Evolutionary conservation across 2,797 vertebrate species (phyloP).

Genomic region (Coregonus ussuriensis): DNA sequence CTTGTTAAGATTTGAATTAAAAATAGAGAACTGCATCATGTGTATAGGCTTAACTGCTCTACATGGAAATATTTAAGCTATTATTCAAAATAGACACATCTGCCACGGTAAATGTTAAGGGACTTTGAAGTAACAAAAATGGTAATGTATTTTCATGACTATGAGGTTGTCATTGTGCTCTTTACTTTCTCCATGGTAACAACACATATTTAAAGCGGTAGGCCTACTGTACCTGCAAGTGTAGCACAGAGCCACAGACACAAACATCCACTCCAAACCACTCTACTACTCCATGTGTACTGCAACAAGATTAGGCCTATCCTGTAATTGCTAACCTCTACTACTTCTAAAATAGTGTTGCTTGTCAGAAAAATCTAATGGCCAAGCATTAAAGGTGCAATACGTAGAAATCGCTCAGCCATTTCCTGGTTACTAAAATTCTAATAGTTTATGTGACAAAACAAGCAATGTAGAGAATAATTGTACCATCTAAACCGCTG

Average conservation of each 20-base stretch:
- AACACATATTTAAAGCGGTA: neutral
- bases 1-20: constrained; percentile 2
- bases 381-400: too few relatives aligned
- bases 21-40: constrained; percentile 7
- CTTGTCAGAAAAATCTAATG: too few relatives aligned
- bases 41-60: neutral
- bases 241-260: neutral
- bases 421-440: too few relatives aligned
- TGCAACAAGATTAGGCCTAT: neutral
- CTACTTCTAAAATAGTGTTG: too few relatives aligned
- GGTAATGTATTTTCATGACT: neutral
- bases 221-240: neutral
- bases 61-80: neutral
- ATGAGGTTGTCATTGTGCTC: neutral
- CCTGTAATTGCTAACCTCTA: too few relatives aligned
- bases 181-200: constrained; percentile 4
- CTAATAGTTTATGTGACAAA: too few relatives aligned
- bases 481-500: too few relatives aligned
- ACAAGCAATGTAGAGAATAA: too few relatives aligned
- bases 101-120: constrained; percentile 4
- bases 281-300: neutral
- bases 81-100: neutral
- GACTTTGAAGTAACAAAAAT: neutral
- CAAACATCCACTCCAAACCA: neutral
- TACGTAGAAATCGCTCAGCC: too few relatives aligned